Evolutionary conservation across 2,797 vertebrate species (phyloP).

Genomic region (Balearica regulorum): DNA sequence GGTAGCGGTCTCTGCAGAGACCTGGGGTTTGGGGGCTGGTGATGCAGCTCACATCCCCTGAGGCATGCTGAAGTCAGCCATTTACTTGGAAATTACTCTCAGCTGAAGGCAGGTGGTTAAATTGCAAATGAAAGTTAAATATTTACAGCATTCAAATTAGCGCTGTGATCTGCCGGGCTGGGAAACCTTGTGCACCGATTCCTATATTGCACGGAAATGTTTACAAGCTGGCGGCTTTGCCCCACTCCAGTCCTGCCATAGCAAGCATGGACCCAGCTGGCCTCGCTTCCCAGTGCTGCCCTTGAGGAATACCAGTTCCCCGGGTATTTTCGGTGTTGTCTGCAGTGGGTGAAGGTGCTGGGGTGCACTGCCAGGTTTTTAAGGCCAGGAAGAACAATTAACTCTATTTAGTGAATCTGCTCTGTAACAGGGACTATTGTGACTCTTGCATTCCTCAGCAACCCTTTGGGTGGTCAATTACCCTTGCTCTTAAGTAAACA

Average conservation of each 20-base stretch:
- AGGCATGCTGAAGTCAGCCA: background rate
- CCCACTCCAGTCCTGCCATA: fast-evolving
- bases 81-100: background rate
- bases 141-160: background rate
- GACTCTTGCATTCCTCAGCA: background rate
- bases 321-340: background rate
- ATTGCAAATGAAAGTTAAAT: conserved; percentile 11
- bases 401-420: background rate
- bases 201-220: background rate
- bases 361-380: background rate
- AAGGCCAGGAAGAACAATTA: background rate
- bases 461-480: conserved; percentile 16
- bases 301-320: background rate
- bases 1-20: background rate
- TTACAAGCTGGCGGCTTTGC: background rate
- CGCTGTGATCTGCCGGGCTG: fast-evolving
- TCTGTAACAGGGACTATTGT: background rate
- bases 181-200: background rate
- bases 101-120: background rate
- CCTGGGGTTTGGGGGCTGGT: background rate
- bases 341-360: background rate
- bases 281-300: background rate
- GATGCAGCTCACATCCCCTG: background rate
- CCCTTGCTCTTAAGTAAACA: conserved; percentile 15
- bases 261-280: fast-evolving